Evolutionary conservation across 2,888 invertebrate species (phyloP), one percentile per base, ranked within the genome.

Genomic region (Anthrax anthrax): DNA sequence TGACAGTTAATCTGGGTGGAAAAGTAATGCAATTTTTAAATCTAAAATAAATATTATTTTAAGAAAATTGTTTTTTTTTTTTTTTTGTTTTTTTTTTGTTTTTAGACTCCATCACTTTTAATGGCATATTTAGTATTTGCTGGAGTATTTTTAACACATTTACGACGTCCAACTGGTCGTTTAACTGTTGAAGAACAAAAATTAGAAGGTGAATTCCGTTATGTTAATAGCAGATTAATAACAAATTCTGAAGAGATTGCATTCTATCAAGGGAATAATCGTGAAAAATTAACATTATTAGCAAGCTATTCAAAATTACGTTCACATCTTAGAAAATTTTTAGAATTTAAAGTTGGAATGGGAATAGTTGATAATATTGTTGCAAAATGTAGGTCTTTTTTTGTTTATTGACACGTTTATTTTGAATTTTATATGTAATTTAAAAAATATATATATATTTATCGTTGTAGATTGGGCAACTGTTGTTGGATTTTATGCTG

Each of bases 121-220:
- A 76, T 97, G 66, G 73, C 76, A 0, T 97, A 98, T 65, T 69
- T 98, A 50, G 67, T 92, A 1, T 63, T 90, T 18, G 90, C 95
- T 43, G 97, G 97, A 46, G 70, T 84, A 4, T 69, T 92, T 50
- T 70, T 97, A 46, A 95, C 96, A 0, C 81, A 86, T 58, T 70
- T 95, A 46, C 76, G 96, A 52, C 78, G 82, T 56, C 96, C 96
- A 0, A 86, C 91, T 51, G 91, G 87, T 12, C 62, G 63, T 19
- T 75, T 97, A 72, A 97, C 97, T 0, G 89, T 94, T 1, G 80
- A 80, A 50, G 97, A 98, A 65, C 97, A 97, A 67, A 88, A 89
- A 64, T 70, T 96, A n/a, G 98, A 98, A 72, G 98, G 97, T 45
- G 96, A 98, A 73, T 96, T 91, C 70, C 78, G 97, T 62, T 96